phyloP scores from a whole-genome alignment of 2,113 vertebrate genomes.

The Eira barbara region DNA sequence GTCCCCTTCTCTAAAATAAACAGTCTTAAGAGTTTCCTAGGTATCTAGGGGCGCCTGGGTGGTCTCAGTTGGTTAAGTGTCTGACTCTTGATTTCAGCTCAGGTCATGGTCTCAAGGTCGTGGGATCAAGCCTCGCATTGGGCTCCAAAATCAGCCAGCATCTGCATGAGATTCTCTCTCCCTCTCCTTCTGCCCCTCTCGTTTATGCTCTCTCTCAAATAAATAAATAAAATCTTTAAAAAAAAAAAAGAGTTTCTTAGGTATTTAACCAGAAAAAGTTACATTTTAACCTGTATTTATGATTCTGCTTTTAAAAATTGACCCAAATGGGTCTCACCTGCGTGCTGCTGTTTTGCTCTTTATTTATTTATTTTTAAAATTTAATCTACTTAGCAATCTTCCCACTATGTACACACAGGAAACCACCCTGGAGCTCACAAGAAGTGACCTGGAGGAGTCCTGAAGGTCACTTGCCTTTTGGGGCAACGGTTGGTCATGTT shows the following conservation, averaged over 20 bases:
- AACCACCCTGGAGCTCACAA: too few relatives aligned
- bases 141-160: background rate
- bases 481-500: background rate
- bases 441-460: background rate
- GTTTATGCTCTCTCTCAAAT: background rate
- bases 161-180: background rate
- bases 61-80: background rate
- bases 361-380: too few relatives aligned
- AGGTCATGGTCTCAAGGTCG: background rate
- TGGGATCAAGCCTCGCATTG: background rate
- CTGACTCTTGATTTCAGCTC: background rate
- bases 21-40: background rate
- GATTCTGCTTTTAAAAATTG: background rate
- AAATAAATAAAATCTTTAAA: background rate
- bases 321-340: background rate
- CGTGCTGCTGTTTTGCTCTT: background rate
- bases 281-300: background rate
- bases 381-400: background rate
- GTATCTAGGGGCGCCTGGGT: background rate
- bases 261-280: background rate
- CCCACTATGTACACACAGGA: too few relatives aligned
- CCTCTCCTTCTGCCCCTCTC: background rate
- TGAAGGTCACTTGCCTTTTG: background rate
- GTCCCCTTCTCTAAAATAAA: background rate
- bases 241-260: background rate